Conservation (phyloP, 2,113 vertebrate species). For the Microtus oregoni region DNA sequence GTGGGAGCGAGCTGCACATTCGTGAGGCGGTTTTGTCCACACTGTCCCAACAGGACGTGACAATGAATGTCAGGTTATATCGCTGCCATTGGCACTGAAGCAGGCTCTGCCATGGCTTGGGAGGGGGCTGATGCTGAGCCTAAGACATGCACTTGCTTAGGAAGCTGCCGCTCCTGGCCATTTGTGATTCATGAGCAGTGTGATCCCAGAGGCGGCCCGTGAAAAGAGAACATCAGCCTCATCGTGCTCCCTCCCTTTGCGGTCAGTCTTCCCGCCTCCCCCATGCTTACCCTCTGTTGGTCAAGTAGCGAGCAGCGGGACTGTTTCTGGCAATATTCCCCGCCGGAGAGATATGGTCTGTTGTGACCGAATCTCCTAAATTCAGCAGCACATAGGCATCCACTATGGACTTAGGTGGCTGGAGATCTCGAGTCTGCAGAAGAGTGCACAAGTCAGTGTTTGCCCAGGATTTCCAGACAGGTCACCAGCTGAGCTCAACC, state of each 20-base stretch:
- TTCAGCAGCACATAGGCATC: conserved; percentile 95
- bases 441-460: conserved; percentile 30
- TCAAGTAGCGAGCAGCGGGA: conserved; percentile 95
- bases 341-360: conserved; percentile 98
- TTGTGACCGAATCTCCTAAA: conserved; percentile 97
- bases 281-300: conserved; percentile 90
- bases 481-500: not conserved
- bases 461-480: not conserved
- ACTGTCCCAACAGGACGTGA: not conserved
- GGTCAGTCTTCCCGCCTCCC: not conserved
- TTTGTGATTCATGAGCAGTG: not conserved
- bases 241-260: too few relatives aligned
- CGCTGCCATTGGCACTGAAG: not conserved
- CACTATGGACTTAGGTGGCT: conserved; percentile 89
- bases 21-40: not conserved
- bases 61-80: not conserved
- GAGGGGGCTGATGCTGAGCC: not conserved
- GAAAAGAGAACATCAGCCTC: not conserved
- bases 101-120: not conserved
- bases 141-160: not conserved
- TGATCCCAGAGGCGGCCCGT: not conserved
- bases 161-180: not conserved
- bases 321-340: conserved; percentile 98
- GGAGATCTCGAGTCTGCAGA: conserved; percentile 90
- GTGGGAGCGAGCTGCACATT: not conserved